A percentile compares a stretch with the other conserved stretches of the same genome.
Conservation (phyloP, 1,140 invertebrate genomes). For the Venturia canescens region DNA sequence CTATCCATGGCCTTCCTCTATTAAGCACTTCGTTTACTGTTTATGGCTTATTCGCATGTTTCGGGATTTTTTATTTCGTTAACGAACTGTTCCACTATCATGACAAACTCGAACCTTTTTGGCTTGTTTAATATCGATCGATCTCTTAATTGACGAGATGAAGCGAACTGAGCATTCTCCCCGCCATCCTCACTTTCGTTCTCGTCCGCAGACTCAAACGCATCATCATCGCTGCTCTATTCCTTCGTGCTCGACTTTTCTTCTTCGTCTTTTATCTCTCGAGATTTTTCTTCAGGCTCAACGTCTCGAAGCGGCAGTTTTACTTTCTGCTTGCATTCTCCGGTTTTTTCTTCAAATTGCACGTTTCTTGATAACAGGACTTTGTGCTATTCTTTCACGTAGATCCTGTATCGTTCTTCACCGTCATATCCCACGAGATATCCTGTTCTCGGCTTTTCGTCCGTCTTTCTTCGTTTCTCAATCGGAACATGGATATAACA, state of each 20-base stretch:
- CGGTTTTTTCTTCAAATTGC: conserved; percentile 50
- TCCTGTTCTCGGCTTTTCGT: conserved; percentile 59
- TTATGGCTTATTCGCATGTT: conserved; percentile 51
- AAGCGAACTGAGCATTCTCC: conserved; percentile 39
- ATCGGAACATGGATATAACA: conserved; percentile 59
- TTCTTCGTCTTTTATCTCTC: conserved; percentile 37
- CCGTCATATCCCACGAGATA: conserved; percentile 55
- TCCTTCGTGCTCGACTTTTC: conserved; percentile 31
- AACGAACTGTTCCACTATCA: conserved; percentile 43
- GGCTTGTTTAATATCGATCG: conserved; percentile 53
- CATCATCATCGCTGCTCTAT: conserved; percentile 12
- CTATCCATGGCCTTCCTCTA: conserved; percentile 48
- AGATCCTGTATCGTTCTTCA: conserved; percentile 52
- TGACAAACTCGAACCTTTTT: conserved; percentile 42
- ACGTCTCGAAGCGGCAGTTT: conserved; percentile 50
- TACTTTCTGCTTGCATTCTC: conserved; percentile 49
- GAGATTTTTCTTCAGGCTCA: conserved; percentile 40
- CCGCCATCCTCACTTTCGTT: conserved; percentile 24
- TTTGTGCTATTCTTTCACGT: conserved; percentile 48
- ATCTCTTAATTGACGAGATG: conserved; percentile 43
- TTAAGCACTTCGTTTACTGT: conserved; percentile 41
- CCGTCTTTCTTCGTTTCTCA: conserved; percentile 60
- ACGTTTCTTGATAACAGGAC: conserved; percentile 56
- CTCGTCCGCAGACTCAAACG: conserved; percentile 37
- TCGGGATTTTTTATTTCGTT: conserved; percentile 46